A percentile compares a stretch with the other conserved stretches of the same genome.
Conservation (phyloP, 2,113 vertebrate genomes). For the Bettongia penicillata region DNA sequence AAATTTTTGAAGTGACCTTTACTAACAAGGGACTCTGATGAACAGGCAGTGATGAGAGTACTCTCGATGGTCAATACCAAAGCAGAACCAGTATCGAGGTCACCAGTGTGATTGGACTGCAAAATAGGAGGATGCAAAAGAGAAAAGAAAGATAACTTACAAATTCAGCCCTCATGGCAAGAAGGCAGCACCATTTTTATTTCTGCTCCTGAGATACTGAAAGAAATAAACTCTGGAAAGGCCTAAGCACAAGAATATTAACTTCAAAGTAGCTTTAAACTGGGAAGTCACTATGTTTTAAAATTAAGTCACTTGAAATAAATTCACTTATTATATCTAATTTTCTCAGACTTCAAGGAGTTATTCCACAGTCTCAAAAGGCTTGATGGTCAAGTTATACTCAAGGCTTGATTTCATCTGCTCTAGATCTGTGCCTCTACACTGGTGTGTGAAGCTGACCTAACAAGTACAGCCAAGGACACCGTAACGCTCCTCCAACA, state of each 20-base stretch:
- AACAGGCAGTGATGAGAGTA: constrained; percentile 98
- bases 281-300: constrained; percentile 22
- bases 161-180: neutral
- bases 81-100: constrained; percentile 96
- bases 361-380: neutral
- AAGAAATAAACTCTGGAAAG: constrained; percentile 6
- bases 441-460: neutral
- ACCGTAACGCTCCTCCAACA: neutral
- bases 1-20: constrained; percentile 99
- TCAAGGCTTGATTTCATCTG: neutral
- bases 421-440: neutral
- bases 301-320: constrained; percentile 33
- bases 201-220: neutral
- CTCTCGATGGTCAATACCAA: constrained; percentile 99
- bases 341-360: constrained; percentile 1
- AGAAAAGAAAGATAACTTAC: neutral
- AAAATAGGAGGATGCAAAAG: constrained; percentile 59
- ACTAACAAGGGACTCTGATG: constrained; percentile 98
- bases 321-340: neutral
- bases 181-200: neutral
- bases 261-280: constrained; percentile 12
- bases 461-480: too few relatives aligned
- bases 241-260: constrained; percentile 21
- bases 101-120: constrained; percentile 94
- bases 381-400: neutral